Conservation (phyloP, 2,888 invertebrate species). For the Dicroscelio sp. region DNA sequence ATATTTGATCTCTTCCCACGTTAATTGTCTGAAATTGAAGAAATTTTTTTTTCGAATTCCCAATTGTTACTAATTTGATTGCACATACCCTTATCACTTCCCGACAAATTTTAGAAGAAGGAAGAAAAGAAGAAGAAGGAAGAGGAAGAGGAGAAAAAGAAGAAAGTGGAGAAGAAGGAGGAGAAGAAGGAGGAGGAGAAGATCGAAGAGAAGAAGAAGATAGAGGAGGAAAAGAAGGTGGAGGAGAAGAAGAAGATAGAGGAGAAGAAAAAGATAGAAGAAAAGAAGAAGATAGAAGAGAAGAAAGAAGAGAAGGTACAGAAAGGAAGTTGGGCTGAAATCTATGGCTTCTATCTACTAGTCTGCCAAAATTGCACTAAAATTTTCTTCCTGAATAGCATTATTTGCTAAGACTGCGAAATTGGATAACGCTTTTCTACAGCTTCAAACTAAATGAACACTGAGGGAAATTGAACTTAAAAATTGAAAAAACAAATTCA, state of each 20-base stretch:
- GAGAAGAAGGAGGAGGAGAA: slow-evolving; percentile 83
- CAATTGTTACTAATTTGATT: too few species aligned
- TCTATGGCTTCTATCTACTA: slow-evolving; percentile 36
- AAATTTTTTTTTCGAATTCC: too few species aligned
- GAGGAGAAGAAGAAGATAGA: slow-evolving; percentile 91
- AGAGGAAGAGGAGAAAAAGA: slow-evolving; percentile 88
- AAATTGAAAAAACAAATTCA: too few species aligned
- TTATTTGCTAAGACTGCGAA: too few species aligned
- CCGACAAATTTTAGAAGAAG: slow-evolving; percentile 88
- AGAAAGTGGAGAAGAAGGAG: slow-evolving; percentile 81
- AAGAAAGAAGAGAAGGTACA: slow-evolving; percentile 88
- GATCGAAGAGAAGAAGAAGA: slow-evolving; percentile 86
- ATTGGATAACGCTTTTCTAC: too few species aligned
- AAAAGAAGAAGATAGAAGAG: slow-evolving; percentile 88
- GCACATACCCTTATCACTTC: slow-evolving; percentile 65
- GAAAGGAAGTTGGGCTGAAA: slow-evolving; percentile 67
- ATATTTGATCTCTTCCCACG: too few species aligned
- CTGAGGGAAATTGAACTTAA: too few species aligned
- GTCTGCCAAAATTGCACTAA: too few species aligned
- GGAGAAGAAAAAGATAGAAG: slow-evolving; percentile 89
- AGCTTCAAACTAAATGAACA: too few species aligned
- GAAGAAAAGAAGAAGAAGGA: slow-evolving; percentile 89
- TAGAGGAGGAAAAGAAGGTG: slow-evolving; percentile 87
- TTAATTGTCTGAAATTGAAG: too few species aligned
- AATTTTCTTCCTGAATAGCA: neutral